Evolutionary conservation across 2,888 invertebrate species (phyloP), one percentile per base, ranked within the genome.

Genomic region (Brachyopa scutellaris): DNA sequence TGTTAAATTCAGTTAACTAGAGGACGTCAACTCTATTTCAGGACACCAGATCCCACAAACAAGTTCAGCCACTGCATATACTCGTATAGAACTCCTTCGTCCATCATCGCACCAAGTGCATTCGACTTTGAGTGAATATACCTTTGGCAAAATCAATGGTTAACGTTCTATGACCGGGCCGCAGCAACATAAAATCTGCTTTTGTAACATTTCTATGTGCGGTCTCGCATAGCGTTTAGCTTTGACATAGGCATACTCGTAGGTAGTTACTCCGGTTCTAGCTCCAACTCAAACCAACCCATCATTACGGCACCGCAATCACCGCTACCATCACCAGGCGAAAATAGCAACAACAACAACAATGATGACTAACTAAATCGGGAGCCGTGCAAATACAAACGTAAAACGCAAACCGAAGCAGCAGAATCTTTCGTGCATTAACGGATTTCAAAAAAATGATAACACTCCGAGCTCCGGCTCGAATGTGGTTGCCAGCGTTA

Each of bases 81-180:
- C 26, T 15, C 8, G 7, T 23, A 3, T 26, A 26, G 26, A 29
- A 3, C 59, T 40, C 40, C 15, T 21, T 21, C 21, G 21, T 33
- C 40, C 11, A 57, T 19, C 45, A 31, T 13, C 21, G 4, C 45
- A n/a, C 13, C 45, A 6, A 21, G 11, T 5, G 23, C 15, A 21
- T 26, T 45, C 29, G n/a, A 40, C 45, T 61, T 45, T 79, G 67
- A 79, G 53, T 33, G 73, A 79, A 67, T 79, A n/a, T n/a, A 67
- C 79, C 73, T 79, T 67, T 73, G 67, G 80, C 74, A 80, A 80
- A 80, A 76, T 80, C 76, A 76, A 76, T 67, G 80, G 80, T 80
- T 70, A 51, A 59, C 42, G 69, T 80, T 76, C 57, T 80, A 80
- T 69, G 76, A 61, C 70, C 61, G 70, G 61, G 74, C 74, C 64